These are phyloP conservation scores for Clavelina lepadiformis DNA, from an alignment of 23 tunicate genomes.

Conservation along the genomic window DNA sequence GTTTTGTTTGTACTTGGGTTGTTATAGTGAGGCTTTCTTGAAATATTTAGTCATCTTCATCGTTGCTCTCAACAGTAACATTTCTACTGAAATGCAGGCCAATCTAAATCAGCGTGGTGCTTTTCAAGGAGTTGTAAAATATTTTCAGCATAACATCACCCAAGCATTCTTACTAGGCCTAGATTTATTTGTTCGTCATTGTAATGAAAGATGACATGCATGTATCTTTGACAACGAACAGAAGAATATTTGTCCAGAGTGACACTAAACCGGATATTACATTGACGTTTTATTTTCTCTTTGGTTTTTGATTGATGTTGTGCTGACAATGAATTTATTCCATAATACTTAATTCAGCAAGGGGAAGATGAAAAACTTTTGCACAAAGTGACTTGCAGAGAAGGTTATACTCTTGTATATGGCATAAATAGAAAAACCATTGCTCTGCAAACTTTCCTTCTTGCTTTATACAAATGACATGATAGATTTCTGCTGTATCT, in stretches of 20 bases:
- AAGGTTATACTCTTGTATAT: slow-evolving; percentile 17
- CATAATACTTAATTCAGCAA: not conserved
- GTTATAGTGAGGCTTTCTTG: not conserved
- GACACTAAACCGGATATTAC: too few relatives aligned
- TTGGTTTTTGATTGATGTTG: not conserved
- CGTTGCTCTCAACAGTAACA: not conserved
- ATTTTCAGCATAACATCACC: too few relatives aligned
- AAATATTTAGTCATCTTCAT: not conserved
- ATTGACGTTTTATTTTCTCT: too few relatives aligned
- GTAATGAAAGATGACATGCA: too few relatives aligned
- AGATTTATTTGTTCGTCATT: too few relatives aligned
- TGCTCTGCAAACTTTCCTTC: slow-evolving; percentile 25
- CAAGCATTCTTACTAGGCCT: too few relatives aligned
- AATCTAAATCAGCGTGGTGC: too few relatives aligned
- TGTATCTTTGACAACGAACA: too few relatives aligned
- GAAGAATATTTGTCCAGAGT: too few relatives aligned
- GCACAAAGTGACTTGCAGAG: slow-evolving; percentile 12
- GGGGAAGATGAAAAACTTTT: slow-evolving; percentile 1
- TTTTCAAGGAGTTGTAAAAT: too few relatives aligned
- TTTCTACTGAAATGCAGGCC: too few relatives aligned
- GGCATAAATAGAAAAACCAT: slow-evolving; percentile 28
- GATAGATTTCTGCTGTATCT: slow-evolving; percentile 21
- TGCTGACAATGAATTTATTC: not conserved
- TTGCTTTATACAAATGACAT: slow-evolving; percentile 6
- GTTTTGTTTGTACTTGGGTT: not conserved